Conservation (phyloP, 2,113 vertebrate genomes). For the Vulpes ferrilata region DNA sequence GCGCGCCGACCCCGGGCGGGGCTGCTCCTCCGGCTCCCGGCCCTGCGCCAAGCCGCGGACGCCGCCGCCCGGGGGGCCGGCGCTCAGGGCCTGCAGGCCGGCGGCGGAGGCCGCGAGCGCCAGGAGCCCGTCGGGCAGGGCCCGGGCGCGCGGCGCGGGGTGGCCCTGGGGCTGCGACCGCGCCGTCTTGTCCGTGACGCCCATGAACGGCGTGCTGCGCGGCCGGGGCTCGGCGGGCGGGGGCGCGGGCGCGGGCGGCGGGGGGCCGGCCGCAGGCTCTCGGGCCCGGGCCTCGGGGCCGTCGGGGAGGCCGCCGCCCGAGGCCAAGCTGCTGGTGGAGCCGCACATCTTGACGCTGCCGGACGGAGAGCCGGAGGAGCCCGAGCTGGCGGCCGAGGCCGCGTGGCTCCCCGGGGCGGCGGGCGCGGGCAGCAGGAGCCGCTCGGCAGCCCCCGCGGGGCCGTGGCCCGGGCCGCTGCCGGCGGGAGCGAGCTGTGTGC, state of each 20-base stretch:
- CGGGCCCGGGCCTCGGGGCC: too few relatives aligned
- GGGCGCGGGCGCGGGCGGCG: too few relatives aligned
- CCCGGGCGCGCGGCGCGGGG: too few relatives aligned
- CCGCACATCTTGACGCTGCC: conserved; percentile 90
- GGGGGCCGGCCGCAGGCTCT: too few relatives aligned
- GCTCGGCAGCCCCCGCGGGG: conserved; percentile 74
- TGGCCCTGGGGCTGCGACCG: conserved; percentile 91
- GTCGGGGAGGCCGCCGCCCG: conserved; percentile 84
- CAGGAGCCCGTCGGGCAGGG: conserved; percentile 84
- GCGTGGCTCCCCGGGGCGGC: too few relatives aligned
- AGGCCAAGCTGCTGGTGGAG: conserved; percentile 92
- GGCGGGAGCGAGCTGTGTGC: neutral
- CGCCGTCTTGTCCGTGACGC: conserved; percentile 96
- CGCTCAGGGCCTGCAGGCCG: conserved; percentile 84
- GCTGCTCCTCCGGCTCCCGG: conserved; percentile 88
- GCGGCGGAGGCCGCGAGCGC: conserved; percentile 80
- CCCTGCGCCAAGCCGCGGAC: conserved; percentile 90
- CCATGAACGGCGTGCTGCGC: conserved; percentile 95
- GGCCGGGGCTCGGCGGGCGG: conserved; percentile 89
- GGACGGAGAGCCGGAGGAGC: conserved; percentile 83
- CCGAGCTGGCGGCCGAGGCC: conserved; percentile 51
- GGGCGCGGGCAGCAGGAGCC: conserved; percentile 54
- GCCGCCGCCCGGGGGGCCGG: conserved; percentile 75
- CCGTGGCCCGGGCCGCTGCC: neutral
- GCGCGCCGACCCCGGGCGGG: too few relatives aligned